These are phyloP conservation scores for Drosophila anomalata DNA, from an alignment of 2,888 invertebrate species.

Conservation along the genomic window DNA sequence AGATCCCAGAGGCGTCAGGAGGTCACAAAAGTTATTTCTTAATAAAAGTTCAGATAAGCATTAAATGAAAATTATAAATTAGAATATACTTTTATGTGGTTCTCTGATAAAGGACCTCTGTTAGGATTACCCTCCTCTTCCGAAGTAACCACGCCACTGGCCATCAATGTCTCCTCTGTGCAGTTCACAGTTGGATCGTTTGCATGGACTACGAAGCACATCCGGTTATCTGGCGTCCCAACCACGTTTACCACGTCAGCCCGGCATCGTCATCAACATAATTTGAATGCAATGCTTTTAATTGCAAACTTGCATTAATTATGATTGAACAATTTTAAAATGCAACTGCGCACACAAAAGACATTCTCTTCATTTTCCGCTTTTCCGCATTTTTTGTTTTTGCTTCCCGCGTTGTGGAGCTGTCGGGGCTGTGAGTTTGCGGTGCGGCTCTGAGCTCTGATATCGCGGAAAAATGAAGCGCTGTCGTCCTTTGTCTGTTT, in stretches of 20 bases:
- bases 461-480: constrained; percentile 8
- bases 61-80: no score
- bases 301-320: constrained; percentile 78
- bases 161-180: not conserved
- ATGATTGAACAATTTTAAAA: constrained; percentile 70
- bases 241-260: constrained; percentile 31
- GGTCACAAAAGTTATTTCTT: no score
- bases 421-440: constrained; percentile 24
- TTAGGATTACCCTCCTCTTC: not conserved
- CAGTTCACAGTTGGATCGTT: constrained; percentile 38
- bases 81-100: no score
- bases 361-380: constrained; percentile 28
- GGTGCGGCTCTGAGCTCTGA: constrained; percentile 6
- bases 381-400: constrained; percentile 14
- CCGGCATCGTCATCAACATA: constrained; percentile 57
- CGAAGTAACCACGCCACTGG: constrained; percentile 25
- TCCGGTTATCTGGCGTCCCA: constrained; percentile 27
- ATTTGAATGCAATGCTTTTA: constrained; percentile 76
- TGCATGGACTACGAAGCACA: constrained; percentile 26
- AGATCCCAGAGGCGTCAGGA: constrained; percentile 42
- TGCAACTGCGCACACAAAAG: constrained; percentile 47
- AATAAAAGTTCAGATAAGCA: no score
- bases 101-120: not conserved
- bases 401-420: no score
- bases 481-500: constrained; percentile 53